Evolutionary conservation across 2,888 invertebrate genomes (phyloP).

Genomic region (Eledona agricola): DNA sequence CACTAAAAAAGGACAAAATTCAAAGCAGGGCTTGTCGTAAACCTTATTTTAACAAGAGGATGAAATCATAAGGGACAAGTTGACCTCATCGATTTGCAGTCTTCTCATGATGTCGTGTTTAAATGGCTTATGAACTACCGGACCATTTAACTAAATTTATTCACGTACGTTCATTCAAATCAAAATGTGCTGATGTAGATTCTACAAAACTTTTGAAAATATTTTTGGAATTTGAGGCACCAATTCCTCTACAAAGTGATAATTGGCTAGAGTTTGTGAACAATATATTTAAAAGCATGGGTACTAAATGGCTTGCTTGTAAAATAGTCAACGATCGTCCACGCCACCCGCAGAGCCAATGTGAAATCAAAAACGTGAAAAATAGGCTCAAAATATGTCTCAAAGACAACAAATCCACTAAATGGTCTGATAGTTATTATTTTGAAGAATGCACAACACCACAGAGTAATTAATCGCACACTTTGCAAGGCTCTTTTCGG

Average conservation of each 20-base stretch:
- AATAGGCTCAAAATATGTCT: conserved; percentile 49
- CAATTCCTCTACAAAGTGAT: conserved; percentile 38
- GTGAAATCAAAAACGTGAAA: conserved; percentile 50
- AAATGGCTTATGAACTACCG: conserved; percentile 27
- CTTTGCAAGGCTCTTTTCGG: conserved; percentile 44
- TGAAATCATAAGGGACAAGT: too few relatives aligned
- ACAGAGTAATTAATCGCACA: conserved; percentile 38
- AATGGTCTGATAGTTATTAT: conserved; percentile 44
- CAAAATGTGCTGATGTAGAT: conserved; percentile 30
- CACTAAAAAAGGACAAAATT: too few relatives aligned
- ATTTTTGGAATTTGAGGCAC: conserved; percentile 40
- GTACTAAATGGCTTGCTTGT: conserved; percentile 40
- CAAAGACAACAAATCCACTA: conserved; percentile 44
- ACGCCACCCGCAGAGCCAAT: conserved; percentile 43
- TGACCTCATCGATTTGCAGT: background rate
- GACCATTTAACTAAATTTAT: conserved; percentile 36
- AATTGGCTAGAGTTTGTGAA: conserved; percentile 48
- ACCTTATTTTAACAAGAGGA: too few relatives aligned
- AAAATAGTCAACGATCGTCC: conserved; percentile 48
- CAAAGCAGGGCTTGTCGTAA: too few relatives aligned
- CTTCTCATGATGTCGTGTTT: background rate
- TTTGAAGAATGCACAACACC: conserved; percentile 39
- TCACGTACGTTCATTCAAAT: conserved; percentile 26
- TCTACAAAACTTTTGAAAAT: conserved; percentile 35
- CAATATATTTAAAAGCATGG: conserved; percentile 44